Base-by-base conservation (phyloP, 1,140 invertebrate genomes). In the Macrobrachium rosenbergii region DNA sequence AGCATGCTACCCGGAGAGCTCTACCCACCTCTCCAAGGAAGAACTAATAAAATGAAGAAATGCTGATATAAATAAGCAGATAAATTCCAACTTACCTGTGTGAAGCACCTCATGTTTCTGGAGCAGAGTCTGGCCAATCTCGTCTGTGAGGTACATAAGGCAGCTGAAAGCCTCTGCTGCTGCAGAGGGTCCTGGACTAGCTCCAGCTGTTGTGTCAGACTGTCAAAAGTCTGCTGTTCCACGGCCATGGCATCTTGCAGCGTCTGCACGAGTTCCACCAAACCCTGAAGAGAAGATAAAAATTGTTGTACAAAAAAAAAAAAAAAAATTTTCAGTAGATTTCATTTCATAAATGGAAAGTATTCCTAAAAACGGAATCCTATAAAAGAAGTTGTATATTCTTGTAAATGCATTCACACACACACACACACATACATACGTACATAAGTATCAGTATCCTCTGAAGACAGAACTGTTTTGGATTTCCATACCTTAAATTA, bases 51-150 rank as follows among this genome's bases (percentile, higher is more conserved):
- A n/a, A n/a, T n/a, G n/a, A n/a, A n/a, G n/a, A n/a, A n/a, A n/a
- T n/a, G n/a, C n/a, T n/a, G n/a, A n/a, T n/a, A n/a, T n/a, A n/a
- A n/a, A n/a, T 37, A 37, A 37, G 28, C 3, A 2, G 3, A 37
- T 37, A 37, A 10, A n/a, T 2, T 14, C 2, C 58, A 17, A 85
- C 89, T 88, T 62, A 91, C 90, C 90, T 91, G 91, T 64, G 90
- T 89, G 64, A 90, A 91, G 78, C 91, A 91, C 28, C 90, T 84
- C 91, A 91, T 91, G 73, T 91, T 91, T 37, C 90, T 90, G 21
- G 90, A 89, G 52, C 90, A 91, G 21, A 91, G 90, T 43, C 90
- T 88, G 43, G 91, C 90, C 16, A 91, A 87, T 2, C 90, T 81
- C 16, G 90, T 90, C 78, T 91, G 91, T 3, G 90, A 89, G 23